phyloP scores from a whole-genome alignment of 2,888 invertebrate genomes.

The Sialis fuliginosa region DNA sequence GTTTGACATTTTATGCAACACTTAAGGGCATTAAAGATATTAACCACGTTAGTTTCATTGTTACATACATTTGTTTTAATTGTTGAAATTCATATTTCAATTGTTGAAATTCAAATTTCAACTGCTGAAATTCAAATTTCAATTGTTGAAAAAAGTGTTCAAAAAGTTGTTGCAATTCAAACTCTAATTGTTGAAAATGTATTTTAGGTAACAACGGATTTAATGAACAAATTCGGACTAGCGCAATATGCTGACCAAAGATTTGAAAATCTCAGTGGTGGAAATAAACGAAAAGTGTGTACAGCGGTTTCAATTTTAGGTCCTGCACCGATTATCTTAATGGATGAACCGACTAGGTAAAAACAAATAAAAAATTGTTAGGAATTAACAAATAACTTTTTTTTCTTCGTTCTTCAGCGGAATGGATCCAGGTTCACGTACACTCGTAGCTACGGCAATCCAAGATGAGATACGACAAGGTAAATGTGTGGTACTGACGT shows the following conservation, averaged over 20 bases:
- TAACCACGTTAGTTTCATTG: conserved; percentile 22
- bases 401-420: conserved; percentile 23
- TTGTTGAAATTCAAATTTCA: too few species aligned
- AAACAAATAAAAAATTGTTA: neutral
- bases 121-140: too few species aligned
- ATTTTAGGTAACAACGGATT: too few species aligned
- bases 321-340: conserved; percentile 43
- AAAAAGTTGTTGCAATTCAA: too few species aligned
- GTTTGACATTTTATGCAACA: conserved; percentile 54
- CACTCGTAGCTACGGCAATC: conserved; percentile 29
- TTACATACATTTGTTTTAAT: neutral
- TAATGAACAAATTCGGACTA: conserved; percentile 34
- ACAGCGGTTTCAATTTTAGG: conserved; percentile 63
- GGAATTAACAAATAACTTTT: neutral
- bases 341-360: conserved; percentile 62
- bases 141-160: too few species aligned
- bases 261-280: conserved; percentile 45
- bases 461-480: conserved; percentile 26
- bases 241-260: conserved; percentile 29
- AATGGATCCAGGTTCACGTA: conserved; percentile 46
- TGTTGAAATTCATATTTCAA: too few species aligned
- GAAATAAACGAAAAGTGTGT: conserved; percentile 64
- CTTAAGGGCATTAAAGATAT: conserved; percentile 43
- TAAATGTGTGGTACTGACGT: conserved; percentile 47
- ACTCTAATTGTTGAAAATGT: conserved; percentile 6